These are phyloP conservation scores for Cromileptes altivelis DNA, from an alignment of 2,113 vertebrate species.

Conservation along the genomic window DNA sequence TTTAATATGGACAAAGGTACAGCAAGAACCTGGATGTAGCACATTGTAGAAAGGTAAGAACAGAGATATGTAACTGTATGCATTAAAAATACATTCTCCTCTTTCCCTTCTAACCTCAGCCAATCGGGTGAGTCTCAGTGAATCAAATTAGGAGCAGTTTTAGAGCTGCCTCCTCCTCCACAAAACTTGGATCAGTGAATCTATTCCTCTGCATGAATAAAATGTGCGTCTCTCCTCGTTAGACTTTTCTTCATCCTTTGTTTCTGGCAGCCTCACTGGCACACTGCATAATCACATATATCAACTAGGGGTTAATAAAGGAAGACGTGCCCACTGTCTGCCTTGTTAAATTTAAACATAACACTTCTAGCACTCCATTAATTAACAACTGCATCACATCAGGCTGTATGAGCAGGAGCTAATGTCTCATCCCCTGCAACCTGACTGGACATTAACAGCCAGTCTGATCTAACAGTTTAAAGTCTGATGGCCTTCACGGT, in stretches of 20 bases:
- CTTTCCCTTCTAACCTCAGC: neutral
- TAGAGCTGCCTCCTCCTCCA: neutral
- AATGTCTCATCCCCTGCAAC: neutral
- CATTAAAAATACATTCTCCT: too few species aligned
- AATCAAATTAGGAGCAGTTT: neutral
- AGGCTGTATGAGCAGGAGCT: neutral
- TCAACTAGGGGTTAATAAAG: neutral
- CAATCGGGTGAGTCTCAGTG: neutral
- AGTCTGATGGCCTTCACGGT: neutral
- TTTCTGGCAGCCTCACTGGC: neutral
- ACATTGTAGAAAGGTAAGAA: neutral
- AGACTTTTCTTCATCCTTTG: neutral
- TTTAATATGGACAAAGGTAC: neutral
- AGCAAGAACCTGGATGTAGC: neutral
- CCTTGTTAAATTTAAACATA: neutral
- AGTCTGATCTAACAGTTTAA: neutral
- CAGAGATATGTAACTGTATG: neutral
- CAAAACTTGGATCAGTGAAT: neutral
- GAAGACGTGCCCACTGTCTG: conserved; percentile 2
- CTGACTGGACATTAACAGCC: neutral
- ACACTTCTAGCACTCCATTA: neutral
- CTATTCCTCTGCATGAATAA: neutral
- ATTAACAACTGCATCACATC: neutral
- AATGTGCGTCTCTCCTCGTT: neutral
- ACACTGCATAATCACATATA: conserved; percentile 1